Evolutionary conservation across 2,888 invertebrate species (phyloP).

Genomic region (Bombyx huttoni): DNA sequence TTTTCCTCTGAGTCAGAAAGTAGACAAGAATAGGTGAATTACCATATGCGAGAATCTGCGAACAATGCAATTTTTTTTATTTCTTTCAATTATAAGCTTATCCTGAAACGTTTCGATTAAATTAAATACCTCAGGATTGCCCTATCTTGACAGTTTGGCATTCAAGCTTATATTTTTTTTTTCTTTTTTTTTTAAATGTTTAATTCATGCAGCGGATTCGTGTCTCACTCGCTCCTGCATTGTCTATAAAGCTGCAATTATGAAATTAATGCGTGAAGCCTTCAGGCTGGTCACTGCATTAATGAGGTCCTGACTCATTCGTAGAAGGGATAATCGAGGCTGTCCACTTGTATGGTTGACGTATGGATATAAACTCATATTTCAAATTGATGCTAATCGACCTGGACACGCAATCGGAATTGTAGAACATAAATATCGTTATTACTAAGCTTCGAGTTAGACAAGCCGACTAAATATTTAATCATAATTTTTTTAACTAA

Average conservation of each 20-base stretch:
- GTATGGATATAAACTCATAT: constrained; percentile 38
- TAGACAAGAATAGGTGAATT: constrained; percentile 14
- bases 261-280: constrained; percentile 59
- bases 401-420: constrained; percentile 14
- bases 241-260: constrained; percentile 65
- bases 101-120: constrained; percentile 36
- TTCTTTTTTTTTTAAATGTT: constrained; percentile 41
- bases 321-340: constrained; percentile 40
- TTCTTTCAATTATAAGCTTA: constrained; percentile 25
- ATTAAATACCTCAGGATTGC: constrained; percentile 37
- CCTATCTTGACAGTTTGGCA: constrained; percentile 28
- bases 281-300: constrained; percentile 52
- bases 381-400: constrained; percentile 52
- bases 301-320: constrained; percentile 46
- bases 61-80: constrained; percentile 23
- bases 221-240: constrained; percentile 57
- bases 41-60: constrained; percentile 20
- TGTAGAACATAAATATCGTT: not conserved
- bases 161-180: constrained; percentile 28
- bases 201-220: constrained; percentile 48
- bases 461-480: too few species aligned
- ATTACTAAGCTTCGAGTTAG: not conserved
- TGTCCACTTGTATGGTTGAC: constrained; percentile 51
- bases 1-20: constrained; percentile 6
- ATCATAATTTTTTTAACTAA: too few species aligned